phyloP scores from a whole-genome alignment of 2,797 vertebrate genomes.

The Cirrhinus mrigala region DNA sequence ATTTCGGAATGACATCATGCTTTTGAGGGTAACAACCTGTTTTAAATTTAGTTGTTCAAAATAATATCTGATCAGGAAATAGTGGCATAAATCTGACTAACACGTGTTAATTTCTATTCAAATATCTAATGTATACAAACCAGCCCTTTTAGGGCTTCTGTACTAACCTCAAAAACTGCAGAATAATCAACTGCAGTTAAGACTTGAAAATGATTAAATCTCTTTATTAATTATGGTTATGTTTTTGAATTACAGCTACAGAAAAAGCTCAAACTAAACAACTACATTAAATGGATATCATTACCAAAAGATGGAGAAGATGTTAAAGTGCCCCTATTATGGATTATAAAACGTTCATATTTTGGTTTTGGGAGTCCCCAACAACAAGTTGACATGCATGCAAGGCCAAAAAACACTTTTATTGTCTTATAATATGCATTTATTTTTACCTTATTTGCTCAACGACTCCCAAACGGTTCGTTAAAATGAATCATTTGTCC shows the following conservation, averaged over 20 bases:
- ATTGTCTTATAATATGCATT: too few relatives aligned
- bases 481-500: too few relatives aligned
- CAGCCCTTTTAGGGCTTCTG: not conserved
- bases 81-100: too few relatives aligned
- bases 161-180: not conserved
- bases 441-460: too few relatives aligned
- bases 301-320: slow-evolving; percentile 16
- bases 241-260: slow-evolving; percentile 2
- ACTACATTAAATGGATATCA: not conserved
- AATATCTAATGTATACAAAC: not conserved
- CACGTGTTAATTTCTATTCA: too few relatives aligned
- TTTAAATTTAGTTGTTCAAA: not conserved
- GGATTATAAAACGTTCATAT: too few relatives aligned
- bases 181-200: not conserved
- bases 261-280: not conserved
- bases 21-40: slow-evolving; percentile 68
- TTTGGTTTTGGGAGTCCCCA: too few relatives aligned
- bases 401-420: too few relatives aligned
- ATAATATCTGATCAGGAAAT: not conserved
- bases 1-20: slow-evolving; percentile 68
- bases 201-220: not conserved
- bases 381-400: too few relatives aligned
- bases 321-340: too few relatives aligned
- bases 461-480: too few relatives aligned
- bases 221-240: not conserved